These are phyloP conservation scores for Drosophila robusta DNA, from an alignment of 2,888 invertebrate species.

Conservation along the genomic window DNA sequence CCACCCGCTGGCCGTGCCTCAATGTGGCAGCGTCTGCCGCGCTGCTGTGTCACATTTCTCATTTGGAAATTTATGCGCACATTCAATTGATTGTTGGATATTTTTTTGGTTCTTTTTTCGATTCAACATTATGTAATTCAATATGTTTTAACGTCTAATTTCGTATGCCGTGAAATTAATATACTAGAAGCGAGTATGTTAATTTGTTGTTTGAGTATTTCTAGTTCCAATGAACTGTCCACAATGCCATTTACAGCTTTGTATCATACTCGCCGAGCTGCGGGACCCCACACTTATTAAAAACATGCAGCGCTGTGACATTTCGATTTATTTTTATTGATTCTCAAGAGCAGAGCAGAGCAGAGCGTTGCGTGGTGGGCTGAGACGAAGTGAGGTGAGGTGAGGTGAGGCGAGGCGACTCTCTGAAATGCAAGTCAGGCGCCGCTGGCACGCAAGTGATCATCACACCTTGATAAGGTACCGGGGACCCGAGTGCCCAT, in stretches of 20 bases:
- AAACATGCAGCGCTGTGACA: slow-evolving; percentile 75
- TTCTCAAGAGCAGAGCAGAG: slow-evolving; percentile 47
- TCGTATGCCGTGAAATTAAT: slow-evolving; percentile 55
- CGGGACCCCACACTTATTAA: slow-evolving; percentile 77
- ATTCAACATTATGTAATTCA: slow-evolving; percentile 55
- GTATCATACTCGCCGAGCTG: slow-evolving; percentile 42
- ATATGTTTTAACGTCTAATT: slow-evolving; percentile 64
- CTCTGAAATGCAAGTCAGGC: slow-evolving; percentile 82
- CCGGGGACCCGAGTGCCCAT: slow-evolving; percentile 29
- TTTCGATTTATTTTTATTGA: slow-evolving; percentile 82
- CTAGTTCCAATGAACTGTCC: slow-evolving; percentile 66
- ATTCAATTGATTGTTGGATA: slow-evolving; percentile 69
- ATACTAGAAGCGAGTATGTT: slow-evolving; percentile 44
- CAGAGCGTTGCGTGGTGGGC: background rate
- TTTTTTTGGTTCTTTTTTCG: slow-evolving; percentile 29
- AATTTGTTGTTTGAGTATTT: slow-evolving; percentile 23
- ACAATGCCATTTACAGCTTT: slow-evolving; percentile 73
- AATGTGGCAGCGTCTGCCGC: slow-evolving; percentile 22
- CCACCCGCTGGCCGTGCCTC: slow-evolving; percentile 56
- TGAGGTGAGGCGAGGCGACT: background rate
- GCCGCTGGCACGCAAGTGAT: slow-evolving; percentile 81
- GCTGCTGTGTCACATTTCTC: slow-evolving; percentile 64
- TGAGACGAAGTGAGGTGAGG: background rate
- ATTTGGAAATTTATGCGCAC: slow-evolving; percentile 72
- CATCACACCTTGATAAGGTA: slow-evolving; percentile 79